Conservation (phyloP, 2,888 invertebrate genomes). For the Nomada fabriciana region DNA sequence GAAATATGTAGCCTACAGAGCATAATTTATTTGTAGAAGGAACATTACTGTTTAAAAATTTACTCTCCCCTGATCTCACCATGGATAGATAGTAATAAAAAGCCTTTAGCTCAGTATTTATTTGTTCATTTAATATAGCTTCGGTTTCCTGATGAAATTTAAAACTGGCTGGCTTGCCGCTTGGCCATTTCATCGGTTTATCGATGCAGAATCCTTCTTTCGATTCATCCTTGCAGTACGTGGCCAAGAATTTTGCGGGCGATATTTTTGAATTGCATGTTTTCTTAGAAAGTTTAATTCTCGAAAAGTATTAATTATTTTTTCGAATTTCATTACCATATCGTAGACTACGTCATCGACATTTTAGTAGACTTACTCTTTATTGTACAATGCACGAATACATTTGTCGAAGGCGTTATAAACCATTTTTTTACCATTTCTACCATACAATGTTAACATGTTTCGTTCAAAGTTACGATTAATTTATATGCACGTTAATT, state of each 20-base stretch:
- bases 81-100: constrained; percentile 87
- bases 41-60: not conserved
- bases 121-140: constrained; percentile 86
- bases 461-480: constrained; percentile 1
- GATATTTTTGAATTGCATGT: not conserved
- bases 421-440: constrained; percentile 7
- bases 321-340: not conserved
- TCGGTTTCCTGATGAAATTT: constrained; percentile 85
- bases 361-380: constrained; percentile 39
- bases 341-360: not conserved
- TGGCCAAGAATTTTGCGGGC: not conserved
- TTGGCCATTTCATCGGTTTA: constrained; percentile 73
- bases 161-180: constrained; percentile 68
- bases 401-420: not conserved
- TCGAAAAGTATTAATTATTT: constrained; percentile 41
- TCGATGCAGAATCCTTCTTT: constrained; percentile 45
- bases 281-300: constrained; percentile 8
- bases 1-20: constrained; percentile 81
- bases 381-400: constrained; percentile 14
- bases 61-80: constrained; percentile 79
- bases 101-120: constrained; percentile 87
- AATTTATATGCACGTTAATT: constrained; percentile 38
- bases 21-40: not conserved
- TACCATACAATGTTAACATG: constrained; percentile 38
- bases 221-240: not conserved